Base-by-base conservation (phyloP, 2,888 invertebrate species). In the Iselma pallidipennis region DNA sequence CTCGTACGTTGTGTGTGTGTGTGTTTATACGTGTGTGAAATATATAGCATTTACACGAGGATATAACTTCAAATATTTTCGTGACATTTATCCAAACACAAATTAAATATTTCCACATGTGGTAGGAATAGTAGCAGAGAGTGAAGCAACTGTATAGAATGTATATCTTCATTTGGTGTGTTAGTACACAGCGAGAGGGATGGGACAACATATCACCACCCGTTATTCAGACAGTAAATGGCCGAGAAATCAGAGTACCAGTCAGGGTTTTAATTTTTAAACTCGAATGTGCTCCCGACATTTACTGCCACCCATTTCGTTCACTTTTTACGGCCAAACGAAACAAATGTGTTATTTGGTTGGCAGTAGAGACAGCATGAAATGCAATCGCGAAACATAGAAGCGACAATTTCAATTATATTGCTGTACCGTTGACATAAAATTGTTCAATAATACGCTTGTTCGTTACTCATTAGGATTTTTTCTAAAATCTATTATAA, bases 201-300 rank as follows among this genome's bases (percentile, higher is more conserved):
- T 69, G 71, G 69, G 73, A 67, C 7, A 21, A 42, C 16, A 6
- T 4, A 37, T 16, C 37, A 16, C 37, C 37, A 45, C 70, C 45
- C 77, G 78, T 78, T 78, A 77, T 74, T 78, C 78, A 80, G 74
- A 70, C 76, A 70, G 77, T 71, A 79, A 80, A 79, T 79, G 78
- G 78, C 74, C 78, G 79, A 78, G 79, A 78, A 80, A 80, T 80
- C 80, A 79, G 76, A 77, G 76, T 74, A 73, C 75, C 73, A 71
- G 76, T 68, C 71, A 70, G 75, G 78, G 78, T 78, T 80, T 80
- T 80, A 80, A 80, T 79, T 79, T 80, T 80, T 79, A 79, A 45
- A 79, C 78, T 76, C 71, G 77, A 77, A 78, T 76, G 78, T 80
- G 80, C 73, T 77, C 71, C 76, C 77, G 80, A 79, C 79, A 76